A percentile compares a stretch with the other conserved stretches of the same genome.
Conservation (phyloP, 2,797 vertebrate species). For the Sebastes hopkinsi region DNA sequence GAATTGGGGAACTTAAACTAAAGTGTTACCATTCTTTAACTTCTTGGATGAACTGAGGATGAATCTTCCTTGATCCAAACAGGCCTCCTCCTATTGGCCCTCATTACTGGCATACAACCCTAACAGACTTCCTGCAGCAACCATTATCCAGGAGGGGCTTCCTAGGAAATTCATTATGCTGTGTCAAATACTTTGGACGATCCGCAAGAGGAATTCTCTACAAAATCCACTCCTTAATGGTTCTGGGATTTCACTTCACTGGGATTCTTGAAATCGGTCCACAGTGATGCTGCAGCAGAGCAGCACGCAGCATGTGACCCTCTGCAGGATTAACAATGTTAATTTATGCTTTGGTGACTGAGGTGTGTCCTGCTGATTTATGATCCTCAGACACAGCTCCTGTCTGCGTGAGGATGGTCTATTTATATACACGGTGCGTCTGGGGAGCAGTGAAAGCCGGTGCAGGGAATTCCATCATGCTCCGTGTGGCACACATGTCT, state of each 20-base stretch:
- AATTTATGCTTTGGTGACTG: slow-evolving; percentile 67
- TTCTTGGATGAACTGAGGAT: background rate
- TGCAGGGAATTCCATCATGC: slow-evolving; percentile 69
- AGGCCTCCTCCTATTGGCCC: background rate
- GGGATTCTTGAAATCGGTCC: slow-evolving; percentile 17
- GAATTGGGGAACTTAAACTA: background rate
- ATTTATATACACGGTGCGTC: slow-evolving; percentile 69
- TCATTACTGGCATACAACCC: background rate
- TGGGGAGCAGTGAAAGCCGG: slow-evolving; percentile 56
- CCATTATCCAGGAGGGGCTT: background rate
- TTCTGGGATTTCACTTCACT: background rate
- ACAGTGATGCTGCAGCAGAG: background rate
- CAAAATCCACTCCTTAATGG: background rate
- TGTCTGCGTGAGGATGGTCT: slow-evolving; percentile 64
- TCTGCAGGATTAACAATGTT: slow-evolving; percentile 38
- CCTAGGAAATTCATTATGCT: background rate
- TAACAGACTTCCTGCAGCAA: background rate
- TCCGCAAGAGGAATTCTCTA: background rate
- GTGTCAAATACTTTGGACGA: background rate
- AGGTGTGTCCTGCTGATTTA: slow-evolving; percentile 72
- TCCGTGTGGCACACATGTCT: slow-evolving; percentile 63
- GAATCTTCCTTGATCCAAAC: background rate
- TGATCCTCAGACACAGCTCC: slow-evolving; percentile 39
- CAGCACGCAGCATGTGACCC: background rate
- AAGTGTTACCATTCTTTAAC: background rate